phyloP scores from a whole-genome alignment of 2,888 invertebrate genomes.

The Aquatica leii region DNA sequence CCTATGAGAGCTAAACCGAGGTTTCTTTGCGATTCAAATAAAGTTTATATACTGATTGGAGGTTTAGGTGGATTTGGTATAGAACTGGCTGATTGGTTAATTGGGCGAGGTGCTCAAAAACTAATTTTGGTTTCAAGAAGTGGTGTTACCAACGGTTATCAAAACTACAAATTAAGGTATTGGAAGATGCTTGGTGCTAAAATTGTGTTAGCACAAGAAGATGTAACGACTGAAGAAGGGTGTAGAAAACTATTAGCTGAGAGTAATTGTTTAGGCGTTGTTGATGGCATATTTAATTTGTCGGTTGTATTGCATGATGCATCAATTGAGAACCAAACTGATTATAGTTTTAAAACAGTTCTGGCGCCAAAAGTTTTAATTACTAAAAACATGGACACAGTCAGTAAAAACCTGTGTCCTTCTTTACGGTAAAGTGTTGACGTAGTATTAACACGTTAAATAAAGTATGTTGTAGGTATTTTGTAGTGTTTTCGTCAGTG shows the following conservation, averaged over 20 bases:
- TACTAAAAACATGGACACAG: slow-evolving; percentile 77
- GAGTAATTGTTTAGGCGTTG: slow-evolving; percentile 70
- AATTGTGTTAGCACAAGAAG: slow-evolving; percentile 73
- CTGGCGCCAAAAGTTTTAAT: slow-evolving; percentile 77
- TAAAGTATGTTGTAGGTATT: slow-evolving; percentile 70
- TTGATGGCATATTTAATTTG: slow-evolving; percentile 91
- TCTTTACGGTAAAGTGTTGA: no score
- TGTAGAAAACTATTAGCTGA: slow-evolving; percentile 74
- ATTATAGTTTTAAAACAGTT: slow-evolving; percentile 72
- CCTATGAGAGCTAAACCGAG: slow-evolving; percentile 51
- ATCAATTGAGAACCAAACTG: slow-evolving; percentile 79
- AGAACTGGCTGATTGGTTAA: slow-evolving; percentile 87
- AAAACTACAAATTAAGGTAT: slow-evolving; percentile 75
- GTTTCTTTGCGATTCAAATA: slow-evolving; percentile 64
- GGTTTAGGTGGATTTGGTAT: slow-evolving; percentile 94
- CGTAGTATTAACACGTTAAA: no score
- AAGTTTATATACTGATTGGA: slow-evolving; percentile 72
- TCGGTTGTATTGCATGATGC: slow-evolving; percentile 83
- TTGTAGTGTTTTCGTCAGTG: slow-evolving; percentile 92
- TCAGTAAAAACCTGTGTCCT: slow-evolving; percentile 68
- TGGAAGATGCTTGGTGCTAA: no score
- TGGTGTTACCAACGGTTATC: slow-evolving; percentile 84
- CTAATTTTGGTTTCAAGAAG: slow-evolving; percentile 81
- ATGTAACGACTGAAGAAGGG: slow-evolving; percentile 75
- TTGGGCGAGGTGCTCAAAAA: slow-evolving; percentile 80